These are phyloP conservation scores for Wiebesia pumilae DNA, from an alignment of 1,140 invertebrate genomes.

Conservation along the genomic window DNA sequence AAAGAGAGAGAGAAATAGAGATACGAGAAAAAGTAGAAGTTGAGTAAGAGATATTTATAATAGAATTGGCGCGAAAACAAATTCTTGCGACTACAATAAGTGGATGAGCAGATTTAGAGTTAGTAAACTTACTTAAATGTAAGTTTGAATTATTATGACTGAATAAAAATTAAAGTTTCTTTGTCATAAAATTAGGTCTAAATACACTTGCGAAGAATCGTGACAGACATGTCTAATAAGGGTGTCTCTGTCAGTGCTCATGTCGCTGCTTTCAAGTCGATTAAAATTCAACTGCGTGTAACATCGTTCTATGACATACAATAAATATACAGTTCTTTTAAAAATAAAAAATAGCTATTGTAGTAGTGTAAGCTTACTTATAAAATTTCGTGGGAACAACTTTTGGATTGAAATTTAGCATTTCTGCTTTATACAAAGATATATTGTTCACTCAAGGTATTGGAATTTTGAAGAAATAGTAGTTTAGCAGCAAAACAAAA, in stretches of 20 bases:
- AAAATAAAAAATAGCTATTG: too few species aligned
- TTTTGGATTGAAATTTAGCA: too few species aligned
- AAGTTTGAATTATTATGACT: slow-evolving; percentile 57
- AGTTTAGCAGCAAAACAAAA: too few species aligned
- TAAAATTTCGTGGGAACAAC: too few species aligned
- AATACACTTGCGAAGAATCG: slow-evolving; percentile 55
- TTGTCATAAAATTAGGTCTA: slow-evolving; percentile 61
- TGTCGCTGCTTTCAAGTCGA: background rate
- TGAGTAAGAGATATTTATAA: background rate
- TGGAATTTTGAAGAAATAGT: too few species aligned
- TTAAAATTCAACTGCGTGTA: slow-evolving; percentile 45
- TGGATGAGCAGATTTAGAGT: background rate
- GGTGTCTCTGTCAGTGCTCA: background rate
- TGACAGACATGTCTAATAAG: slow-evolving; percentile 54
- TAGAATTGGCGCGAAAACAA: background rate
- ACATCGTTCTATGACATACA: slow-evolving; percentile 14
- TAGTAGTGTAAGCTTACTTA: too few species aligned
- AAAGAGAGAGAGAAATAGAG: too few species aligned
- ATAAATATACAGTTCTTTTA: background rate
- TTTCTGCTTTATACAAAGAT: too few species aligned
- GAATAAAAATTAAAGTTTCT: slow-evolving; percentile 61
- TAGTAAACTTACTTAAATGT: slow-evolving; percentile 58
- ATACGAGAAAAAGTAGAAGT: background rate
- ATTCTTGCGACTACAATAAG: background rate
- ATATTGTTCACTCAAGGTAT: too few species aligned